Conservation (phyloP, 2,888 invertebrate genomes). For the Hofmannophila pseudospretella region DNA sequence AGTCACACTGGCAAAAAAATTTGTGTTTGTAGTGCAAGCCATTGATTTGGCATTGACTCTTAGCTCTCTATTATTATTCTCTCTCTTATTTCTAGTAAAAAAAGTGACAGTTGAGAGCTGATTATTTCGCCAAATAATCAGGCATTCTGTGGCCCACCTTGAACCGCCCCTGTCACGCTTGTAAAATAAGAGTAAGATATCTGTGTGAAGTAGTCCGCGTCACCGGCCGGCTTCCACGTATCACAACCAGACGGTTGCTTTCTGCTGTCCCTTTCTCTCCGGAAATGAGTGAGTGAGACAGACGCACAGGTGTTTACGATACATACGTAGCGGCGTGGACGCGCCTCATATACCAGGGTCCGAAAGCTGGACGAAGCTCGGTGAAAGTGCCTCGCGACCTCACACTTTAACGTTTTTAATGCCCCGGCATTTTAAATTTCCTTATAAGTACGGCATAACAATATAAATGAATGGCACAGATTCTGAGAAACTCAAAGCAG, state of each 20-base stretch:
- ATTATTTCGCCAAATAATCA: no score
- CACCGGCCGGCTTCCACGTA: constrained; percentile 30
- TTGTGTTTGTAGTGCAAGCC: no score
- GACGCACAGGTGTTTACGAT: constrained; percentile 12
- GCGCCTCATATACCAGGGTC: constrained; percentile 20
- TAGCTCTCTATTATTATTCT: no score
- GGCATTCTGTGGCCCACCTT: no score
- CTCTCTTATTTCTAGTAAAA: no score
- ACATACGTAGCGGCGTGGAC: constrained; percentile 6
- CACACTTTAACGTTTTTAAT: constrained; percentile 30
- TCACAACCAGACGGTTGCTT: constrained; percentile 26
- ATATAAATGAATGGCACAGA: no score
- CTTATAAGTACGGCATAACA: no score
- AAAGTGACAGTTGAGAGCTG: no score
- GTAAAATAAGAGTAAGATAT: constrained; percentile 39
- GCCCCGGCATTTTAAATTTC: constrained; percentile 19
- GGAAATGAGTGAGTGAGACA: constrained; percentile 44
- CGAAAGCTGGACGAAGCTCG: constrained; percentile 60
- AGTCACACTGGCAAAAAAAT: no score
- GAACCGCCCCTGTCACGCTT: no score
- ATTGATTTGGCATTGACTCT: no score
- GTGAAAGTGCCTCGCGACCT: constrained; percentile 66
- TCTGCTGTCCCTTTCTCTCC: constrained; percentile 51
- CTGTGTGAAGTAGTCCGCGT: constrained; percentile 64
- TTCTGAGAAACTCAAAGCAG: no score